phyloP scores from a whole-genome alignment of 1,140 invertebrate species.

The Mercenaria mercenaria region DNA sequence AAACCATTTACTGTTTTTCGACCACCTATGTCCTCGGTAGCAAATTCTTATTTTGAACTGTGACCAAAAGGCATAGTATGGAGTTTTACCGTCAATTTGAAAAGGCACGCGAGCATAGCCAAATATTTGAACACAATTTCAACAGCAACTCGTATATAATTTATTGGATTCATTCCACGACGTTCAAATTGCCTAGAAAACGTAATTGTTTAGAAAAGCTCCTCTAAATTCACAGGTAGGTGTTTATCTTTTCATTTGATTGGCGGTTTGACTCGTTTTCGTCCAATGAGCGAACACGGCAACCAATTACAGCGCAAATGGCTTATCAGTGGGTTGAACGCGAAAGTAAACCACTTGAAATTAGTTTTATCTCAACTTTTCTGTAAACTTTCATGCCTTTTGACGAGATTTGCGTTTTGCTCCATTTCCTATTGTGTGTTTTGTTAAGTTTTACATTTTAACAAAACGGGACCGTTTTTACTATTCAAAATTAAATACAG shows the following conservation, averaged over 20 bases:
- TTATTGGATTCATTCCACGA: slow-evolving; percentile 34
- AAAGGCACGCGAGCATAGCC: slow-evolving; percentile 55
- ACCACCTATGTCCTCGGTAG: slow-evolving; percentile 43
- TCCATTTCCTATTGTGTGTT: slow-evolving; percentile 54
- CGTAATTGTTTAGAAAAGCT: slow-evolving; percentile 4
- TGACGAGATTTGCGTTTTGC: slow-evolving; percentile 60
- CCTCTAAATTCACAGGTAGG: slow-evolving; percentile 7
- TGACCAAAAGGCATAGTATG: slow-evolving; percentile 24
- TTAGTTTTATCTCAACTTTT: slow-evolving; percentile 49
- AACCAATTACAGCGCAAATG: slow-evolving; percentile 37
- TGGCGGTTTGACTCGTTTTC: neutral
- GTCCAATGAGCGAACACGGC: neutral
- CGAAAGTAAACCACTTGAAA: slow-evolving; percentile 16
- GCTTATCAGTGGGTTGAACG: slow-evolving; percentile 62
- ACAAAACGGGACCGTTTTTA: neutral
- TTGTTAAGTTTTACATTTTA: slow-evolving; percentile 23
- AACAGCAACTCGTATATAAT: slow-evolving; percentile 28
- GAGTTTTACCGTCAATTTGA: slow-evolving; percentile 63
- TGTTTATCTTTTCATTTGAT: slow-evolving; percentile 36
- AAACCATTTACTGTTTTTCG: slow-evolving; percentile 2
- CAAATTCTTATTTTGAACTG: slow-evolving; percentile 50
- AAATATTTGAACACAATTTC: slow-evolving; percentile 65
- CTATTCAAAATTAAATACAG: neutral
- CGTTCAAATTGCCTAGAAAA: slow-evolving; percentile 54
- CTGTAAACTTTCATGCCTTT: slow-evolving; percentile 58